Percentiles rank a stretch among this genome's conserved stretches.
These are phyloP conservation scores for Hemiprocne comata DNA, from an alignment of 2,113 vertebrate genomes.

Conservation along the genomic window DNA sequence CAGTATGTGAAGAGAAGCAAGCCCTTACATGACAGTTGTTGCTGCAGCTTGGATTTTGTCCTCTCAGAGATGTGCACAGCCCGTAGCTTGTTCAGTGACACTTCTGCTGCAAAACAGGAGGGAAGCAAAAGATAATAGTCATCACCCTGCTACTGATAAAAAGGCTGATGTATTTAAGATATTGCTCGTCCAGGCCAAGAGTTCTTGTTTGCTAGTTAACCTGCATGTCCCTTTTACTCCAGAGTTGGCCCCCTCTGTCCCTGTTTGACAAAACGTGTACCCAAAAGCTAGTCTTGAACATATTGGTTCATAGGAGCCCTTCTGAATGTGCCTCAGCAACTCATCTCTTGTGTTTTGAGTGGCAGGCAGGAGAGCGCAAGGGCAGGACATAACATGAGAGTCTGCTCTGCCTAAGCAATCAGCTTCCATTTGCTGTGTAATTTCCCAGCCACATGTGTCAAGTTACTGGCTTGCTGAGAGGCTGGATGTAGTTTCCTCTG, in stretches of 20 bases:
- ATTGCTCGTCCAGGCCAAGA: background rate
- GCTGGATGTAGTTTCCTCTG: conserved; percentile 43
- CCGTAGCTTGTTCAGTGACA: background rate
- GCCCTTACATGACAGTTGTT: background rate
- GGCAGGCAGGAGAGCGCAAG: rapidly evolving
- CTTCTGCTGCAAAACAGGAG: background rate
- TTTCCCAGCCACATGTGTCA: background rate
- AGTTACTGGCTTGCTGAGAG: conserved; percentile 22
- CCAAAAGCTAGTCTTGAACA: background rate
- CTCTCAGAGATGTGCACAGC: background rate
- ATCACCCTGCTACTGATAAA: background rate
- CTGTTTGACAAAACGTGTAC: background rate
- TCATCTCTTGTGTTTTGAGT: background rate
- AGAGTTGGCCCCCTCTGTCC: background rate
- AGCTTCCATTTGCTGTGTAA: background rate
- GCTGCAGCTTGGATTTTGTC: background rate
- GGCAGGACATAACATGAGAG: background rate
- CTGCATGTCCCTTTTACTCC: background rate
- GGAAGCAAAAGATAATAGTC: background rate
- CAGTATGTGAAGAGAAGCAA: background rate
- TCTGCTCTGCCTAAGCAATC: background rate
- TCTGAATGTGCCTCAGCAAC: background rate
- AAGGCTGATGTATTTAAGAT: background rate
- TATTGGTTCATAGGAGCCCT: background rate
- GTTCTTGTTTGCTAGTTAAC: background rate